phyloP scores from a whole-genome alignment of 2,797 vertebrate species.

The Melanotaenia boesemani region DNA sequence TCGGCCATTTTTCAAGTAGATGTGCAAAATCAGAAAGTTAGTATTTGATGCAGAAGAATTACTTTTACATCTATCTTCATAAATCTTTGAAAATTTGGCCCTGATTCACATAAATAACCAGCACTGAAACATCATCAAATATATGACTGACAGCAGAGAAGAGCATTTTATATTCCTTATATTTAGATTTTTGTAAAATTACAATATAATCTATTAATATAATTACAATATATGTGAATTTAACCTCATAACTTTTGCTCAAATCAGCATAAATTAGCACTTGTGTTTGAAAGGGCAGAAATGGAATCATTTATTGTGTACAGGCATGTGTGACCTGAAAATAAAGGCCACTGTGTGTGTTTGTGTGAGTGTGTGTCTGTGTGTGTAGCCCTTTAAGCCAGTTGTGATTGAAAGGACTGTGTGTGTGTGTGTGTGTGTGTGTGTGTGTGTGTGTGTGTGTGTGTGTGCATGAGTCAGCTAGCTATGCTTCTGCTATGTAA shows the following conservation, averaged over 20 bases:
- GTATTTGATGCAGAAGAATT: too few species aligned
- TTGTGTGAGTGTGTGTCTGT: constrained; percentile 24
- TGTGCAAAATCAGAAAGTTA: too few species aligned
- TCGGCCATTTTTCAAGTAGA: too few species aligned
- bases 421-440: constrained; percentile 51
- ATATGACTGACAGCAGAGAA: too few species aligned
- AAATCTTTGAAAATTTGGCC: too few species aligned
- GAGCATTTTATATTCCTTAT: neutral
- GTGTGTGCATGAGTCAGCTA: constrained; percentile 75
- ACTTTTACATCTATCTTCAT: too few species aligned
- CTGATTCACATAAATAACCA: too few species aligned
- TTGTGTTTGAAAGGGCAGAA: constrained; percentile 41
- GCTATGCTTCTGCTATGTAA: constrained; percentile 38
- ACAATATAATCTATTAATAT: too few species aligned
- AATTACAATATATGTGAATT: too few species aligned
- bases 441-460: constrained; percentile 67
- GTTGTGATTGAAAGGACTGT: constrained; percentile 26
- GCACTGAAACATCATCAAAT: too few species aligned
- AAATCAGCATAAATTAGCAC: constrained; percentile 29
- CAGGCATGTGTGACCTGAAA: constrained; percentile 33
- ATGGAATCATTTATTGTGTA: constrained; percentile 47
- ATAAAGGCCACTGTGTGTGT: constrained; percentile 40
- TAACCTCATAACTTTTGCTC: neutral
- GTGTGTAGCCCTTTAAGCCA: constrained; percentile 3
- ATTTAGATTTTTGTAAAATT: neutral